Conservation (phyloP, 2,113 vertebrate species). For the Engraulis encrasicolus region DNA sequence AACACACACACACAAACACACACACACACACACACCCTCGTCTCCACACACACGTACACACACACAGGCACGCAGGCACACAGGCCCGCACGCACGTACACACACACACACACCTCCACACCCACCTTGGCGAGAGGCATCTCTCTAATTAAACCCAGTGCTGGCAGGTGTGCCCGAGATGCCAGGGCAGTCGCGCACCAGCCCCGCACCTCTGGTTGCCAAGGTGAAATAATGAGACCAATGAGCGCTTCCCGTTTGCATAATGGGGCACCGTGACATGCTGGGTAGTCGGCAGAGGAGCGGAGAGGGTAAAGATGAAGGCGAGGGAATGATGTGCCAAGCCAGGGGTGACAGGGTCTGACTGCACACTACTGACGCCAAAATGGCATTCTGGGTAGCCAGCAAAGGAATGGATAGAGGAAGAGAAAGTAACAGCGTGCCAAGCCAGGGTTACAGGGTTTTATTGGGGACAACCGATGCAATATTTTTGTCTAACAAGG, state of each 20-base stretch:
- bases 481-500: no score
- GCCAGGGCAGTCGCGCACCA: not conserved
- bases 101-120: not conserved
- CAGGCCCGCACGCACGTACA: not conserved
- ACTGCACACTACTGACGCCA: not conserved
- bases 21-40: no score
- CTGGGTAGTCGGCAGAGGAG: not conserved
- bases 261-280: not conserved
- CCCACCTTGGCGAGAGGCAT: not conserved
- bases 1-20: no score
- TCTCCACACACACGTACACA: no score
- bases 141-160: not conserved
- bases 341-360: not conserved
- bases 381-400: no score
- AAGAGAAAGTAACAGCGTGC: no score
- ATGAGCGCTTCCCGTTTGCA: not conserved
- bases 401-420: no score
- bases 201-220: not conserved
- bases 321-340: not conserved
- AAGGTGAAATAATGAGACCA: slow-evolving; percentile 10
- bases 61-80: not conserved
- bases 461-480: no score
- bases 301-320: not conserved
- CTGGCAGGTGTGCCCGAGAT: not conserved
- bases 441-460: no score